phyloP scores from a whole-genome alignment of 1,140 invertebrate genomes.

The Myzus persicae region DNA sequence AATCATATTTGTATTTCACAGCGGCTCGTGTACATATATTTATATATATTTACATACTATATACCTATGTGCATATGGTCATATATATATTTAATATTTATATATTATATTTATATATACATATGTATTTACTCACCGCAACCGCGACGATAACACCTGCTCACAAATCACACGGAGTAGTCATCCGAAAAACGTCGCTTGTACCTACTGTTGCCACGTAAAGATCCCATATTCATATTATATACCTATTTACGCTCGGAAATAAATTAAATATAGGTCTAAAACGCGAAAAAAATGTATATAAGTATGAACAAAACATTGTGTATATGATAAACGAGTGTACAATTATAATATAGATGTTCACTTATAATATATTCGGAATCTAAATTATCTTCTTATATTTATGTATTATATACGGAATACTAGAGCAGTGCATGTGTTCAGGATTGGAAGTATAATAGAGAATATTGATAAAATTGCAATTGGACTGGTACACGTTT shows the following conservation, averaged over 20 bases:
- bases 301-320: not conserved
- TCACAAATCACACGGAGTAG: not conserved
- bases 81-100: no score
- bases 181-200: not conserved
- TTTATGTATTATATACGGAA: no score
- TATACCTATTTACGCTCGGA: not conserved
- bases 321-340: not conserved
- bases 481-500: no score
- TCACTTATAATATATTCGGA: not conserved
- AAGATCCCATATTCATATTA: not conserved
- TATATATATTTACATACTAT: not conserved
- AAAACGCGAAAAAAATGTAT: not conserved
- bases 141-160: not conserved
- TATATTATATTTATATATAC: no score
- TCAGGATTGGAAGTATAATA: no score
- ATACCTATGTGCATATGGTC: not conserved
- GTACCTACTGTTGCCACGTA: not conserved
- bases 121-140: not conserved
- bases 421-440: no score
- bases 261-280: not conserved
- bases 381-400: not conserved
- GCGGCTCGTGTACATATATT: not conserved
- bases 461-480: no score
- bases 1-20: conserved; percentile 9
- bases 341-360: not conserved